Evolutionary conservation across 1,140 invertebrate species (phyloP), one percentile per base, ranked within the genome.

Genomic region (Bombus affinis): DNA sequence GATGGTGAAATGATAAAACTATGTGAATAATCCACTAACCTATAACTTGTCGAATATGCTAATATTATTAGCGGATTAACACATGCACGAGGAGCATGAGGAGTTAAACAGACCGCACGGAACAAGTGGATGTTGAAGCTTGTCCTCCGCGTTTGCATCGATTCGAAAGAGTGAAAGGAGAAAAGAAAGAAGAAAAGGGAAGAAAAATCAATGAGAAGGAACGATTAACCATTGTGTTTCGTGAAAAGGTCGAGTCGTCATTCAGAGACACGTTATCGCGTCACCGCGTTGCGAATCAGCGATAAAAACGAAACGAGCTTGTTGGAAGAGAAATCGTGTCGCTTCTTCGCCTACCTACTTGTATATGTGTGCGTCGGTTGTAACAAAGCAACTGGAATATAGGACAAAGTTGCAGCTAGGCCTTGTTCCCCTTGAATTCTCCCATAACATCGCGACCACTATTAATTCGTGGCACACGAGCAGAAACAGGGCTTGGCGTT

Each of bases 331-430:
- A 32, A 68, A 81, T 59, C 57, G 70, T 35, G 53, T n/a, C 28
- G n/a, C 8, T n/a, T 32, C 13, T 77, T 77, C 28, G 35, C 47
- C 9, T 25, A n/a, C 3, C 35, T 13, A 28, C 59, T 28, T 62
- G 77, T 66, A 35, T 72, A 44, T 53, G 74, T 66, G 73, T 22
- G 28, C 28, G 59, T 28, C 59, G 3, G 28, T 13, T 62, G 28
- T 62, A 44, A 85, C 79, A 85, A 81, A 68, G 39, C n/a, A n/a
- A 1, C 53, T 42, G 15, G 37, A 85, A 81, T 85, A 68, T 85
- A 81, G 84, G 84, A 70, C 84, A 74, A 85, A 85, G 59, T 47
- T 75, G 35, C 53, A n/a, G 65, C 32, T 1, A 57, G 44, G 12
- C 4, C n/a, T 44, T 12, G 70, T 76, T 42, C 32, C 81, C 18